Evolutionary conservation across 1,140 invertebrate species (phyloP).

Genomic region (Zaprionus davidi): DNA sequence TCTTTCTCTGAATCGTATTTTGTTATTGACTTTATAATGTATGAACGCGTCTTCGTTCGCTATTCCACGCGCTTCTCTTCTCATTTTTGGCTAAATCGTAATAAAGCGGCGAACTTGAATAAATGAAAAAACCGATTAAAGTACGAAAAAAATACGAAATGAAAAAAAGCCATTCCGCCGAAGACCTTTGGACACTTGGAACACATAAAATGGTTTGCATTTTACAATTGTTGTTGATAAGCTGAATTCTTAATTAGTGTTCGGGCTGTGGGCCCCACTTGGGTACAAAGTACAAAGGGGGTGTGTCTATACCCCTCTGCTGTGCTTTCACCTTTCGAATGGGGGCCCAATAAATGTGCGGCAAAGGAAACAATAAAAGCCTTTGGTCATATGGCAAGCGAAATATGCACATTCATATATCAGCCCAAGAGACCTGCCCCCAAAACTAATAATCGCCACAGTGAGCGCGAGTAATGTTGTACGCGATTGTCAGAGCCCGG

Average conservation of each 20-base stretch:
- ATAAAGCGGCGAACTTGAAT: not conserved
- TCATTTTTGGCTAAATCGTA: not conserved
- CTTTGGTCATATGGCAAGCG: not conserved
- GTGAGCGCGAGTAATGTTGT: not conserved
- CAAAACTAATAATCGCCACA: conserved; percentile 18
- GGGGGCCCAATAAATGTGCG: conserved; percentile 13
- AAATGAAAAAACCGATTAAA: not conserved
- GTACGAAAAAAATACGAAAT: not conserved
- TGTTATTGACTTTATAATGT: not conserved
- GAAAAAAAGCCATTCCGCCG: conserved; percentile 16
- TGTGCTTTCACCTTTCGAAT: not conserved
- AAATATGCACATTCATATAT: conserved; percentile 9
- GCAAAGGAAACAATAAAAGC: conserved; percentile 13
- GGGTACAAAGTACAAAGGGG: conserved; percentile 47
- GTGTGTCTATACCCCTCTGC: conserved; percentile 33
- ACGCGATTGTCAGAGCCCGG: not conserved
- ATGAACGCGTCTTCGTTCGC: not conserved
- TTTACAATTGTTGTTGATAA: conserved; percentile 44
- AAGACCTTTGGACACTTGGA: conserved; percentile 26
- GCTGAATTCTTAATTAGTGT: conserved; percentile 26
- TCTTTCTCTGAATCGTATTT: not conserved
- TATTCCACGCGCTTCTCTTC: not conserved
- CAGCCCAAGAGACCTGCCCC: conserved; percentile 41
- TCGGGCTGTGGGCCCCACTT: not conserved
- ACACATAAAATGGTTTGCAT: conserved; percentile 22